Evolutionary conservation across 2,888 invertebrate species (phyloP).

Genomic region (Eremobia ochroleuca): DNA sequence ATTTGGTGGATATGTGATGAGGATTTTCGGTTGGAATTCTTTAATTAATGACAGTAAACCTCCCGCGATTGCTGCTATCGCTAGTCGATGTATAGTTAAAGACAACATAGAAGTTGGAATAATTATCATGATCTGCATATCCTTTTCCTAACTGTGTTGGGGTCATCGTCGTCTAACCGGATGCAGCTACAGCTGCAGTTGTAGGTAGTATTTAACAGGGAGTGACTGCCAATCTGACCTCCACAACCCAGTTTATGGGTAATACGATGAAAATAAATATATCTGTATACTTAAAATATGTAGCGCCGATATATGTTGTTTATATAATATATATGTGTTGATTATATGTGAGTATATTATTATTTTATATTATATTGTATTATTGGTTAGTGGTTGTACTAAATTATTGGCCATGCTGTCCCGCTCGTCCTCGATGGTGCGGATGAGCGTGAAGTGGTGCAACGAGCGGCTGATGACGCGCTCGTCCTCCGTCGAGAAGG

Average conservation of each 20-base stretch:
- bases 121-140: neutral
- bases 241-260: too few species aligned
- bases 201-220: neutral
- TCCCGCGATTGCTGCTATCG: neutral
- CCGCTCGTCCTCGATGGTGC: constrained; percentile 98
- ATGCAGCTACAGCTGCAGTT: neutral
- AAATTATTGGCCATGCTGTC: constrained; percentile 98
- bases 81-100: neutral
- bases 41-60: neutral
- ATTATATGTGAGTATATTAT: too few species aligned
- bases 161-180: neutral
- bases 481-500: too few species aligned
- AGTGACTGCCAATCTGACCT: too few species aligned
- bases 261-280: neutral
- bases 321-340: too few species aligned
- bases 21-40: neutral
- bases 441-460: constrained; percentile 96
- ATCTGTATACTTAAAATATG: neutral
- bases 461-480: too few species aligned
- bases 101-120: neutral
- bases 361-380: too few species aligned
- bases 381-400: constrained; percentile 79
- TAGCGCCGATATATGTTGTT: too few species aligned
- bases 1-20: neutral
- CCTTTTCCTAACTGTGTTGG: neutral